A percentile compares a stretch with the other conserved stretches of the same genome.
Evolutionary conservation across 92 coral and sea anemone species (phyloP).

Genomic region (Hydrozoanthus gracilis): DNA sequence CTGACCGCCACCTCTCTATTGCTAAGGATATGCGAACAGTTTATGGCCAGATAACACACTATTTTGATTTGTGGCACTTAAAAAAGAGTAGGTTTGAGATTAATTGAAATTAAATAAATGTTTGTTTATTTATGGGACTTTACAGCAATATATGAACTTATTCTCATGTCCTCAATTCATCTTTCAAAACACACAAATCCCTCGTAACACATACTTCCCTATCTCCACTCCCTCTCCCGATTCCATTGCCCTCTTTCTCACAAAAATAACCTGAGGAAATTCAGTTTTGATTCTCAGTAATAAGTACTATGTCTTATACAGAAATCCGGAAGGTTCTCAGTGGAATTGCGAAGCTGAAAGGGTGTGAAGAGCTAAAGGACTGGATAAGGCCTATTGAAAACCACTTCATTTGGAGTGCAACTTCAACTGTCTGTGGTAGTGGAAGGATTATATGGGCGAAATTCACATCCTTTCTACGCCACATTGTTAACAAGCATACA

Average conservation of each 20-base stretch:
- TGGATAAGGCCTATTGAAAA: constrained; percentile 68
- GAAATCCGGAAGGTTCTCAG: constrained; percentile 21
- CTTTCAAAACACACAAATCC: constrained; percentile 9
- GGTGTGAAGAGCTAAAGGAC: constrained; percentile 58
- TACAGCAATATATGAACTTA: background rate
- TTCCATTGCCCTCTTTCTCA: constrained; percentile 1
- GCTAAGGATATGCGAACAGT: constrained; percentile 9
- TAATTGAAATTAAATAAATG: background rate
- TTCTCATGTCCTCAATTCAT: constrained; percentile 17
- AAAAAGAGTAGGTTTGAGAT: constrained; percentile 6
- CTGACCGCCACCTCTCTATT: constrained; percentile 11
- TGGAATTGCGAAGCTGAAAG: constrained; percentile 30
- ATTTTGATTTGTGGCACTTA: constrained; percentile 20
- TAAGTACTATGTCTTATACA: constrained; percentile 21
- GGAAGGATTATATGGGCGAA: constrained; percentile 73
- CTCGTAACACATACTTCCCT: constrained; percentile 19
- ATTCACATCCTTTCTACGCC: constrained; percentile 66
- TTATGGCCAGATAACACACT: constrained; percentile 9
- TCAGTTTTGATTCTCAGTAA: background rate
- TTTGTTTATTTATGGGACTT: background rate
- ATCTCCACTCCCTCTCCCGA: constrained; percentile 24
- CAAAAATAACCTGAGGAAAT: constrained; percentile 22
- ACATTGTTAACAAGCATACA: constrained; percentile 60
- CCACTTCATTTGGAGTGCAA: constrained; percentile 74
- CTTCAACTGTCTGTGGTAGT: constrained; percentile 66